Conservation (phyloP, 2,888 invertebrate genomes). For the Lochmaea capreae region DNA sequence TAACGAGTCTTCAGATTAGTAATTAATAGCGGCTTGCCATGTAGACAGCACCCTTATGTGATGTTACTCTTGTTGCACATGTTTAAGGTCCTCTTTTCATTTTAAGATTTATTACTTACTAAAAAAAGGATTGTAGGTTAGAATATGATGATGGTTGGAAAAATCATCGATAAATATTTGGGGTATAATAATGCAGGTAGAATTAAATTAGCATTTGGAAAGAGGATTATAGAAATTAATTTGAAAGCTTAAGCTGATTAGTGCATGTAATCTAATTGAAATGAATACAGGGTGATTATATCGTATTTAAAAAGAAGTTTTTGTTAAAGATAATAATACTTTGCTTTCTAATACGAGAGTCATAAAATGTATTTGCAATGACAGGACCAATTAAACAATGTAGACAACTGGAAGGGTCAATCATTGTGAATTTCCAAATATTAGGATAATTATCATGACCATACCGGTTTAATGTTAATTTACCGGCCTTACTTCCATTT, state of each 20-base stretch:
- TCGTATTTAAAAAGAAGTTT: neutral
- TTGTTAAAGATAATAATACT: too few species aligned
- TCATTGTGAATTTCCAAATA: too few species aligned
- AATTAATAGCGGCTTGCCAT: constrained; percentile 53
- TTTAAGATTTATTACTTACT: constrained; percentile 27
- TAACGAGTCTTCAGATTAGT: constrained; percentile 59
- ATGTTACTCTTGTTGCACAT: constrained; percentile 31
- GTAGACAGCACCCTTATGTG: constrained; percentile 39
- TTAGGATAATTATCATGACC: too few species aligned
- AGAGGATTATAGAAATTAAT: constrained; percentile 21
- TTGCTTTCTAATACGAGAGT: too few species aligned
- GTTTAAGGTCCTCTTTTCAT: constrained; percentile 20
- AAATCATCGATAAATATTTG: constrained; percentile 26
- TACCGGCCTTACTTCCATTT: too few species aligned
- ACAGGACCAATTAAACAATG: too few species aligned
- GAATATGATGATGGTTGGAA: constrained; percentile 18
- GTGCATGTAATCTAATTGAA: neutral
- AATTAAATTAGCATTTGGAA: constrained; percentile 14
- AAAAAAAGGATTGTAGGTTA: constrained; percentile 28
- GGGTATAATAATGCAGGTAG: constrained; percentile 29
- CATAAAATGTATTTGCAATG: too few species aligned
- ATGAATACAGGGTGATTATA: neutral
- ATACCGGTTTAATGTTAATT: too few species aligned
- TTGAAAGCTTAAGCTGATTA: constrained; percentile 18
- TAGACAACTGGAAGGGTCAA: too few species aligned